Evolutionary conservation across 2,888 invertebrate species (phyloP), one percentile per base, ranked within the genome.

Genomic region (Argynnis bischoffii): DNA sequence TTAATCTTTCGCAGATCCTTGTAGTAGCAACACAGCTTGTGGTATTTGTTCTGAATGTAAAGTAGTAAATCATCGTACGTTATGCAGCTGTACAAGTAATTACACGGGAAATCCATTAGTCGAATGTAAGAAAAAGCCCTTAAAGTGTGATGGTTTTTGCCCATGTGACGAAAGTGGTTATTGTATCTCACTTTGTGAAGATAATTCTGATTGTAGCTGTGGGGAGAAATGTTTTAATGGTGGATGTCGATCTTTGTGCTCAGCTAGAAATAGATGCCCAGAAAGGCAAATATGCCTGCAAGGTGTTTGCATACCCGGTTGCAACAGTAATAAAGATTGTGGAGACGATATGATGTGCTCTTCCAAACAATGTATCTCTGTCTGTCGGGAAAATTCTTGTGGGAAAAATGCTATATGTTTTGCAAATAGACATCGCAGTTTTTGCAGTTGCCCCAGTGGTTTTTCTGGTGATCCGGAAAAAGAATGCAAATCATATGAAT

Each of bases 361-460:
- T 18, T 82, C 84, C 55, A 89, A 85, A 77, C 94, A 95, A 79
- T 97, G 97, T 79, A 89, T 94, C 56, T 94, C 95, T 85, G 95
- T 96, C 55, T 97, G 97, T 78, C 85, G 92, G 71, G 90, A 94
- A 72, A 93, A 94, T 55, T 95, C 96, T 1, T 98, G 98, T 77
- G 98, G 98, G 5, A 94, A 94, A 74, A 96, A 96, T 81, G 97
- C 98, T 0, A 81, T 96, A 1, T 98, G 98, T 81, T 94, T 95
- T 72, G 95, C 96, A 0, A 95, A 95, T 2, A 95, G 96, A 74
- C 98, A 98, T 85, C 94, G 96, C 54, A 95, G 97, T 55, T 94
- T 98, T 4, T 98, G 98, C 81, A 94, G 97, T 69, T 98, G 98
- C 81, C 97, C 97, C 0, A 96, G 97, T 79, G 97, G 98, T 16